Evolutionary conservation across 2,888 invertebrate species (phyloP).

Genomic region (Andrena dorsata): DNA sequence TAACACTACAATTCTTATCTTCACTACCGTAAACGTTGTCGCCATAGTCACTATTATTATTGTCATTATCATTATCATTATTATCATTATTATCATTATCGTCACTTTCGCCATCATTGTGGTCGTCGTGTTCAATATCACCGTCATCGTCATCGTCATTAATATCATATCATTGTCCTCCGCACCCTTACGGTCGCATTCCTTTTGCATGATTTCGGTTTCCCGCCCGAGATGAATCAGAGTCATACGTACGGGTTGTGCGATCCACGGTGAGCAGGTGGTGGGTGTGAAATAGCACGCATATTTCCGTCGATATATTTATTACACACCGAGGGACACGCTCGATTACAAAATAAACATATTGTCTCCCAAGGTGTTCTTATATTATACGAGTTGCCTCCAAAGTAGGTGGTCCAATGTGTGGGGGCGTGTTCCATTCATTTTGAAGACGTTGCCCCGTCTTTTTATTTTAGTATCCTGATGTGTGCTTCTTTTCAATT

Average conservation of each 20-base stretch:
- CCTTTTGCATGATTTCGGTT: conserved; percentile 11
- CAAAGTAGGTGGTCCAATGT: conserved; percentile 1
- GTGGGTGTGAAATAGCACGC: conserved; percentile 63
- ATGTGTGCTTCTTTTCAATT: not conserved
- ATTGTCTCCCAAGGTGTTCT: conserved; percentile 39
- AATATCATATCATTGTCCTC: no score
- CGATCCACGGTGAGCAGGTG: conserved; percentile 31
- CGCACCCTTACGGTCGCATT: not conserved
- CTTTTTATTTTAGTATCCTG: not conserved
- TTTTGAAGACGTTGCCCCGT: not conserved
- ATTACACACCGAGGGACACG: conserved; percentile 52
- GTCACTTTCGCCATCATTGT: conserved; percentile 16
- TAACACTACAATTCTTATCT: not conserved
- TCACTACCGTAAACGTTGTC: not conserved
- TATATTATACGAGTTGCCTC: conserved; percentile 12
- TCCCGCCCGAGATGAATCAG: conserved; percentile 56
- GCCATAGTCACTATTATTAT: not conserved
- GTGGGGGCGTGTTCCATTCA: conserved; percentile 2
- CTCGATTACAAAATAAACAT: conserved; percentile 60
- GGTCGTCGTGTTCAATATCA: conserved; percentile 27
- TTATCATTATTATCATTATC: not conserved
- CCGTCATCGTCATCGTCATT: conserved; percentile 20
- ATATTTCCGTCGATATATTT: conserved; percentile 70
- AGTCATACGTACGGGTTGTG: conserved; percentile 26
- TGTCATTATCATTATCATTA: not conserved